Base-by-base conservation (phyloP, 2,797 vertebrate genomes). In the Trachurus trachurus region DNA sequence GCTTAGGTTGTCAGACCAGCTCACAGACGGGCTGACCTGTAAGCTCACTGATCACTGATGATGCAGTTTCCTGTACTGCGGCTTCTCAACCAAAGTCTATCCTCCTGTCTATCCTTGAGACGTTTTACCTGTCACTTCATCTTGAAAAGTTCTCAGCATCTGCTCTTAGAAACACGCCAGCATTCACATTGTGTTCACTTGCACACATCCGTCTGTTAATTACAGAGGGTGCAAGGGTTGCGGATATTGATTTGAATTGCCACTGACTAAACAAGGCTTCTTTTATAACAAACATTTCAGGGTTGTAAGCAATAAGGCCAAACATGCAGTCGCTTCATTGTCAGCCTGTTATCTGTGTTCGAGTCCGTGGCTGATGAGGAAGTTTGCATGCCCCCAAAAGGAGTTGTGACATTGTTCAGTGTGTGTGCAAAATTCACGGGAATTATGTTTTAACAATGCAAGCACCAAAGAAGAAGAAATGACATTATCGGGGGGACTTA, bases 1-100 rank as follows among this genome's bases (percentile, higher is more conserved):
- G 80, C 66, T n/a, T n/a, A 72, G 65, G 71, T 58, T 42, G 45
- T 66, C n/a, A 6, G 53, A 31, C 12, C 19, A 39, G 67, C 37
- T 66, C 42, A 50, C 57, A 72, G 10, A 59, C 65, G 9, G 57
- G 7, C 40, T 37, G 58, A 82, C 75, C 69, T 58, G 61, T 83
- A 68, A 74, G 63, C 59, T 26, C 0, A 16, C 31, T 74, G 66
- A 60, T 74, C 7, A 52, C 75, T 71, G 40, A 62, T 58, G 31
- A 47, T 59, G 53, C 61, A 19, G 15, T 67, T 74, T 69, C 56
- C 49, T 66, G 31, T 57, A 9, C 9, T 40, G 34, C 13, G 8
- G 69, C 56, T 42, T 76, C 54, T 45, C 16, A 80, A 56, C 12
- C 39, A 53, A 47, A 26, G 26, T 26, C 26, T 3, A 10, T 61